Evolutionary conservation across 2,888 invertebrate species (phyloP).

Genomic region (Incurvaria masculella): DNA sequence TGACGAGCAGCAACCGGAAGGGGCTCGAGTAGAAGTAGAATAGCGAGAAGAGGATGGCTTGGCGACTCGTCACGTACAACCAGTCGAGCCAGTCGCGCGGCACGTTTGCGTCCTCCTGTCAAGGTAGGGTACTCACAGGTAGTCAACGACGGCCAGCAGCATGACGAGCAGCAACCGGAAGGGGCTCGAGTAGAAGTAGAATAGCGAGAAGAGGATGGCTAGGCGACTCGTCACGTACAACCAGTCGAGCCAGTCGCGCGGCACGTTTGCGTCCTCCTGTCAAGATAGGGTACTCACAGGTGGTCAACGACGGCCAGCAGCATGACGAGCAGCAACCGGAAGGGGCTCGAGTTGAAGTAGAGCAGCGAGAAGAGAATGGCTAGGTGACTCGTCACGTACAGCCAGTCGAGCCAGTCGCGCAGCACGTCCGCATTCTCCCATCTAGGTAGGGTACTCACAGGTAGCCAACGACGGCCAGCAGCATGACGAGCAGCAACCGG

Average conservation of each 20-base stretch:
- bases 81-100: constrained; percentile 90
- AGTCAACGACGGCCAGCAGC: constrained; percentile 70
- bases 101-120: constrained; percentile 61
- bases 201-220: constrained; percentile 78
- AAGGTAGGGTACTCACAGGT: constrained; percentile 80
- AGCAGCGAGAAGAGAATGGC: constrained; percentile 83
- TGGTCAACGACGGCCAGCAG: constrained; percentile 74
- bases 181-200: constrained; percentile 92
- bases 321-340: constrained; percentile 77
- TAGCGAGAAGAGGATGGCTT: constrained; percentile 80
- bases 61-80: constrained; percentile 80
- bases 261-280: constrained; percentile 60
- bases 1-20: constrained; percentile 74
- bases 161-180: constrained; percentile 78
- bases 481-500: constrained; percentile 74
- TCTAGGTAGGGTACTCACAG: too few species aligned
- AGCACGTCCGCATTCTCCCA: too few species aligned
- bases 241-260: constrained; percentile 90
- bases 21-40: constrained; percentile 94
- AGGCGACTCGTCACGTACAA: constrained; percentile 84
- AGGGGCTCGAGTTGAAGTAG: constrained; percentile 89
- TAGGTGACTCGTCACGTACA: constrained; percentile 82
- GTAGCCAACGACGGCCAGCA: constrained; percentile 74
- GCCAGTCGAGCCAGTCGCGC: constrained; percentile 89
- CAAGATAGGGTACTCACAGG: constrained; percentile 76